phyloP scores from a whole-genome alignment of 2,113 vertebrate genomes.

The Colius striatus region DNA sequence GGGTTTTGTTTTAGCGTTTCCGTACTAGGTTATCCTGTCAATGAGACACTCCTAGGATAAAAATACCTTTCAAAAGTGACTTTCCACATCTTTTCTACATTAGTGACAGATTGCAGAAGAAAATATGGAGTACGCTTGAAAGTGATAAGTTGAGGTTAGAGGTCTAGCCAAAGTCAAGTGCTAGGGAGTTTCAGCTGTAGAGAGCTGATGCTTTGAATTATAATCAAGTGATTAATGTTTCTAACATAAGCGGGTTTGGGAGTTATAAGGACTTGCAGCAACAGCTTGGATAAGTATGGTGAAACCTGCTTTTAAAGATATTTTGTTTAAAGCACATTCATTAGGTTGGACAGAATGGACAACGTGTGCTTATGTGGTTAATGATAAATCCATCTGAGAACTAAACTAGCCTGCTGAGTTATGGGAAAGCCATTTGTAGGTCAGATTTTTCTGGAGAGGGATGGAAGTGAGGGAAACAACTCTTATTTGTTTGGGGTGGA shows the following conservation, averaged over 20 bases:
- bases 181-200: constrained; percentile 60
- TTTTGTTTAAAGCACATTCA: constrained; percentile 65
- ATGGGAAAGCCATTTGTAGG: constrained; percentile 46
- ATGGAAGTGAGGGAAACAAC: not conserved
- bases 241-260: constrained; percentile 30
- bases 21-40: not conserved
- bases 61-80: constrained; percentile 9
- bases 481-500: not conserved
- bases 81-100: constrained; percentile 31
- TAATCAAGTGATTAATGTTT: constrained; percentile 65
- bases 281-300: constrained; percentile 37
- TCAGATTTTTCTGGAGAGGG: constrained; percentile 42
- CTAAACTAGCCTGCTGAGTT: constrained; percentile 43
- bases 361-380: constrained; percentile 68
- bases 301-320: constrained; percentile 46
- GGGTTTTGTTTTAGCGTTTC: constrained; percentile 5
- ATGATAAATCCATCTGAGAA: constrained; percentile 67
- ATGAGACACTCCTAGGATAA: constrained; percentile 43
- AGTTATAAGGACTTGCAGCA: constrained; percentile 48
- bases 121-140: constrained; percentile 25
- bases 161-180: constrained; percentile 68
- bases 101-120: constrained; percentile 20
- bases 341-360: constrained; percentile 51
- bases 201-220: constrained; percentile 66
- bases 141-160: constrained; percentile 63